Conservation (phyloP, 1,140 invertebrate species). For the Cydia splendana region DNA sequence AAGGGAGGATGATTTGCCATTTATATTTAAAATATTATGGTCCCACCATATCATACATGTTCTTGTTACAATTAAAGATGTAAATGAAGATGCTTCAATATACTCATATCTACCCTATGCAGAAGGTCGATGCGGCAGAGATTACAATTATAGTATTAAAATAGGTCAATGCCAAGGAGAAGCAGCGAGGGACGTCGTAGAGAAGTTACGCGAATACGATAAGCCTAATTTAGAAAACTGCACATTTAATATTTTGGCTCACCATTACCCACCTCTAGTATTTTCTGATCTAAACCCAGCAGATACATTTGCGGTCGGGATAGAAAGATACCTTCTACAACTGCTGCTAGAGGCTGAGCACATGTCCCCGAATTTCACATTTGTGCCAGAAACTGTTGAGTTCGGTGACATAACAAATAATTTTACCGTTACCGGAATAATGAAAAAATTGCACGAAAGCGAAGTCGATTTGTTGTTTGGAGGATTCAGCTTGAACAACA, state of each 20-base stretch:
- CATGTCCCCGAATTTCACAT: neutral
- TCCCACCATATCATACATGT: neutral
- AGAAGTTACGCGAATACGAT: neutral
- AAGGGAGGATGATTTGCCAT: neutral
- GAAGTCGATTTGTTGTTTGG: slow-evolving; percentile 2
- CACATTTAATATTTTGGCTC: neutral
- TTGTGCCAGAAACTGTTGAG: neutral
- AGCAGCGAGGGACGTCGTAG: neutral
- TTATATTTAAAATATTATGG: neutral
- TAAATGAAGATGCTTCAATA: slow-evolving; percentile 8
- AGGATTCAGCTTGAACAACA: slow-evolving; percentile 8
- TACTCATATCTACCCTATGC: slow-evolving; percentile 1
- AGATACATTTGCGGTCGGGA: neutral
- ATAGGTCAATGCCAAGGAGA: neutral
- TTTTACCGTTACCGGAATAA: neutral
- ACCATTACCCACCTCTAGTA: neutral
- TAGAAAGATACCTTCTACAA: slow-evolving; percentile 9
- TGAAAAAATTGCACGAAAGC: neutral
- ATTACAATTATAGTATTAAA: slow-evolving; percentile 7
- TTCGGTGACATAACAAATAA: neutral
- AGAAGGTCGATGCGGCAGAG: neutral
- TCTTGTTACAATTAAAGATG: slow-evolving; percentile 8
- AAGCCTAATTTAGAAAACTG: slow-evolving; percentile 12
- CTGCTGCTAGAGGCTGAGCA: neutral
- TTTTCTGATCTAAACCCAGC: neutral